Conservation (phyloP, 2,113 vertebrate genomes). For the Entelurus aequoreus region DNA sequence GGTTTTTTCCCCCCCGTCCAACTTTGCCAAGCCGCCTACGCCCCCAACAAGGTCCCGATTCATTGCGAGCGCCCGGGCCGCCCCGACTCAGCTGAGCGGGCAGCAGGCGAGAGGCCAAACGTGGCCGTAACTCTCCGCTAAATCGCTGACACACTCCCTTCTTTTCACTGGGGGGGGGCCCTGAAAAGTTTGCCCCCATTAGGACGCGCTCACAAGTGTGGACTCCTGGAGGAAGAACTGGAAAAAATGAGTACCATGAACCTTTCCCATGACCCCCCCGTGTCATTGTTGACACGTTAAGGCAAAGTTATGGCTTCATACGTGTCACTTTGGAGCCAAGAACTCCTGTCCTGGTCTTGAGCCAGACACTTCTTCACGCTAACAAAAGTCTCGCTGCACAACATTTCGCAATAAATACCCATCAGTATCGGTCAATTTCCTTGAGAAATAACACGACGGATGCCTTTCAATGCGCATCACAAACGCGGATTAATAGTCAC, state of each 20-base stretch:
- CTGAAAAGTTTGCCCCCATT: conserved; percentile 30
- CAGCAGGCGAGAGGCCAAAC: conserved; percentile 38
- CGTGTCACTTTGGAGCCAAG: too few relatives aligned
- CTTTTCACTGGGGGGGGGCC: conserved; percentile 46
- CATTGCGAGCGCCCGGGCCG: conserved; percentile 28
- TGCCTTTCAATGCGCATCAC: too few relatives aligned
- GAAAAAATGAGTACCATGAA: conserved; percentile 32
- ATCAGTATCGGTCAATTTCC: too few relatives aligned
- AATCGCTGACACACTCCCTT: conserved; percentile 65
- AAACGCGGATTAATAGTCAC: too few relatives aligned
- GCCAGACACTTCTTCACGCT: too few relatives aligned
- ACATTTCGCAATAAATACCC: too few relatives aligned
- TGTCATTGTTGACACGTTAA: too few relatives aligned
- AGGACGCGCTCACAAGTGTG: conserved; percentile 37
- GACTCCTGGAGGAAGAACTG: conserved; percentile 39
- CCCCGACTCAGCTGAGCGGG: conserved; percentile 35
- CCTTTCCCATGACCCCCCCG: conserved; percentile 55
- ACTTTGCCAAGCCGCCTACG: conserved; percentile 28
- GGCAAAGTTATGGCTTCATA: too few relatives aligned
- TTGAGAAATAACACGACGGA: too few relatives aligned
- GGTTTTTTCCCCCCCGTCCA: conserved; percentile 6
- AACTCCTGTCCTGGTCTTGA: too few relatives aligned
- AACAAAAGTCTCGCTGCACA: too few relatives aligned
- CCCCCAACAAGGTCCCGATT: conserved; percentile 46
- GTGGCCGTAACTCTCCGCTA: conserved; percentile 20